Percentiles rank a stretch among this genome's conserved stretches.
Evolutionary conservation across 2,888 invertebrate species (phyloP).

Genomic region (Odontocerum albicorne): DNA sequence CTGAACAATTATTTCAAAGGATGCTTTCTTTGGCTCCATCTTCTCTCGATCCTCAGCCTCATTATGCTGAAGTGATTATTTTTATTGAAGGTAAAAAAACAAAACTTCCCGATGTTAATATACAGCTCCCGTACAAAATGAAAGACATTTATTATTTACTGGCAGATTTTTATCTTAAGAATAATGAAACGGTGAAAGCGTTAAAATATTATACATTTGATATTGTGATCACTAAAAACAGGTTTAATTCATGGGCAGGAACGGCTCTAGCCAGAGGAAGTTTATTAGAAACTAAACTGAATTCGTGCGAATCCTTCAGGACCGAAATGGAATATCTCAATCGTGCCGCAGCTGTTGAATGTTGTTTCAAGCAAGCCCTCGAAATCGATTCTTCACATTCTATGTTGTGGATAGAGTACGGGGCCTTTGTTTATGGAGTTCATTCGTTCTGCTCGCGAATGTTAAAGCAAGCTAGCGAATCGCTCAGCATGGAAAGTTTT

Average conservation of each 20-base stretch:
- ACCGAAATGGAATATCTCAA: constrained; percentile 66
- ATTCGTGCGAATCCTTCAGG: constrained; percentile 65
- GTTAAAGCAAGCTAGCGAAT: constrained; percentile 78
- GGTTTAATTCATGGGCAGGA: constrained; percentile 93
- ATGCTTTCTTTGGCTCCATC: constrained; percentile 70
- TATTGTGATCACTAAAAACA: constrained; percentile 73
- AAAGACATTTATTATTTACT: constrained; percentile 85
- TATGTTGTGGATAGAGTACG: constrained; percentile 88
- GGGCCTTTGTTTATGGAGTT: constrained; percentile 85
- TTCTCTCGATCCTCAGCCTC: constrained; percentile 66
- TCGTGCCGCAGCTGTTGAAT: constrained; percentile 71
- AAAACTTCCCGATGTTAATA: constrained; percentile 57
- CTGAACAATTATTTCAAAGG: constrained; percentile 71
- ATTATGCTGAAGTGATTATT: constrained; percentile 63
- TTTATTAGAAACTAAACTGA: constrained; percentile 77
- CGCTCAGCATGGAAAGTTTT: constrained; percentile 73
- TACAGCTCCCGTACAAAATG: constrained; percentile 61
- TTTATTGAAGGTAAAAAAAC: constrained; percentile 66
- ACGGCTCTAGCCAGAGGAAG: constrained; percentile 80
- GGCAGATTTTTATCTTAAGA: constrained; percentile 92
- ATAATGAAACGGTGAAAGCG: constrained; percentile 72
- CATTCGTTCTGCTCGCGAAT: constrained; percentile 89
- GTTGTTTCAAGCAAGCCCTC: constrained; percentile 81
- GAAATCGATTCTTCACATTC: constrained; percentile 73
- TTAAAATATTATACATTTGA: constrained; percentile 83